Conservation (phyloP, 2,113 vertebrate species). For the Sinocyclocheilus maitianheensis region DNA sequence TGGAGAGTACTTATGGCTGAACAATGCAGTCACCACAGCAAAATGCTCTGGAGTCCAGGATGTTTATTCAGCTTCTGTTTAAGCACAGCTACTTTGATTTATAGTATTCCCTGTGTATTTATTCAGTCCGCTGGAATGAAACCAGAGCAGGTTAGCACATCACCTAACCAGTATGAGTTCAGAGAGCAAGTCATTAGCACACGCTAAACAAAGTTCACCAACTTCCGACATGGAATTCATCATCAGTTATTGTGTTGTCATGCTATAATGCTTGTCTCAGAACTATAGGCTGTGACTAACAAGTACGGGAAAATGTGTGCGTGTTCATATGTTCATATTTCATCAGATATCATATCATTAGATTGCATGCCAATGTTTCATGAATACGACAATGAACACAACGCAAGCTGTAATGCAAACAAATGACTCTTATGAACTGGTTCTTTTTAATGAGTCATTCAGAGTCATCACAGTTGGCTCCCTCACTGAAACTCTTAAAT, state of each 20-base stretch:
- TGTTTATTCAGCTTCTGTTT: constrained; percentile 43
- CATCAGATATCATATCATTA: background rate
- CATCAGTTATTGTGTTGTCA: background rate
- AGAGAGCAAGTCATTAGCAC: background rate
- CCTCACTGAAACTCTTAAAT: background rate
- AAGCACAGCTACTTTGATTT: constrained; percentile 40
- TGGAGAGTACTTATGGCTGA: constrained; percentile 40
- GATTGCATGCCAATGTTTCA: background rate
- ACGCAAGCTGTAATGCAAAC: background rate
- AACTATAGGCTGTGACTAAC: background rate
- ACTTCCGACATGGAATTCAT: background rate
- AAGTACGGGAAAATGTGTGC: background rate
- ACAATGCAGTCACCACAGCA: constrained; percentile 17
- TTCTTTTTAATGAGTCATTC: background rate
- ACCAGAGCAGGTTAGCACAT: background rate
- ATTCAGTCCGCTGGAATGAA: constrained; percentile 8
- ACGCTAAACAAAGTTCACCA: background rate
- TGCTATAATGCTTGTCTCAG: background rate
- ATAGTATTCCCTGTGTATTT: constrained; percentile 4
- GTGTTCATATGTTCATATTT: background rate
- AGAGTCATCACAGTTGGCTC: background rate
- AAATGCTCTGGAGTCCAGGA: constrained; percentile 30
- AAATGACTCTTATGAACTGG: background rate
- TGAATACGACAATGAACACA: background rate
- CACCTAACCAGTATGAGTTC: background rate